A percentile compares a stretch with the other conserved stretches of the same genome.
Conservation (phyloP, 2,888 invertebrate genomes). For the Xylota sylvarum region DNA sequence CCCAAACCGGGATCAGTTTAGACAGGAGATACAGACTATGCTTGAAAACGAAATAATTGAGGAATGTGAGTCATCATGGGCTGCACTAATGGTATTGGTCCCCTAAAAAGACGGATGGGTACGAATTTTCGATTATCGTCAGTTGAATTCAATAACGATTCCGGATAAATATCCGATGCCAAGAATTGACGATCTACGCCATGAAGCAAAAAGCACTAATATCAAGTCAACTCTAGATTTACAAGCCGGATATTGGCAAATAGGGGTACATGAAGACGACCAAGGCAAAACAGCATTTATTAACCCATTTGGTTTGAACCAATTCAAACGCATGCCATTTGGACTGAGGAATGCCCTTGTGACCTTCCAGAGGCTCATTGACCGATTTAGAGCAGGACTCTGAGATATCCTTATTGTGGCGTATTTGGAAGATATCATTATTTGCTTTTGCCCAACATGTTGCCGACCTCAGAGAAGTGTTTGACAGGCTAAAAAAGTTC, state of each 20-base stretch:
- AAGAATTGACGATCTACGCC: not conserved
- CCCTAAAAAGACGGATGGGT: conserved; percentile 80
- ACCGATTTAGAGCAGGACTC: conserved; percentile 37
- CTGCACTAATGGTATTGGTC: conserved; percentile 81
- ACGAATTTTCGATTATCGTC: not conserved
- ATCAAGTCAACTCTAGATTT: conserved; percentile 55
- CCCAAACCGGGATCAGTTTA: conserved; percentile 21
- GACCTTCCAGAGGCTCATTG: conserved; percentile 66
- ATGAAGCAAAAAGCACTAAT: conserved; percentile 44
- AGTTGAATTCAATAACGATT: not conserved
- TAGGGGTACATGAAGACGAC: conserved; percentile 53
- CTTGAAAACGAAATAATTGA: no score
- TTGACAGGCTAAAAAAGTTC: not conserved
- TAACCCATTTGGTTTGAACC: conserved; percentile 70
- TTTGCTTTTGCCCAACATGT: conserved; percentile 77
- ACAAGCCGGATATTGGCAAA: conserved; percentile 70
- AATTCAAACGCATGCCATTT: conserved; percentile 70
- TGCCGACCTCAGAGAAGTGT: conserved; percentile 17
- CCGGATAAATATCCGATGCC: not conserved
- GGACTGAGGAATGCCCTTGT: conserved; percentile 58
- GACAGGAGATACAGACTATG: no score
- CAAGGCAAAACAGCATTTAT: conserved; percentile 72
- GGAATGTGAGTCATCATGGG: conserved; percentile 79
- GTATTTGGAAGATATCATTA: conserved; percentile 80
- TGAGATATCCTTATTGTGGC: conserved; percentile 71